A percentile compares a stretch with the other conserved stretches of the same genome.
Conservation (phyloP, 1,140 invertebrate genomes). For the Asobara japonica region DNA sequence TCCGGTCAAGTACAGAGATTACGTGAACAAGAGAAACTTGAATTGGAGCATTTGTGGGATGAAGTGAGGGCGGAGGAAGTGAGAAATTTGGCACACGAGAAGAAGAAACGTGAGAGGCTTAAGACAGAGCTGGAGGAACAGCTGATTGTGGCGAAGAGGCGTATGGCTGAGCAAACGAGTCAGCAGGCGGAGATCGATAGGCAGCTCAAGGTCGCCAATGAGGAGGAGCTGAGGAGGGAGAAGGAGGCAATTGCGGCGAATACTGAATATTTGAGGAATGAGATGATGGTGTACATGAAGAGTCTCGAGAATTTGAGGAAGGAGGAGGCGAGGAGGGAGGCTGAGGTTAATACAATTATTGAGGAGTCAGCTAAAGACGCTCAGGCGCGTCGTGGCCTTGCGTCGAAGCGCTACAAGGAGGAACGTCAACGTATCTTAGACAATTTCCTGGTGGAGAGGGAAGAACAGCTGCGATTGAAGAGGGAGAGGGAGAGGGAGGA, state of each 20-base stretch:
- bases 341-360: constrained; percentile 39
- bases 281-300: constrained; percentile 42
- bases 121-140: constrained; percentile 48
- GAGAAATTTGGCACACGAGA: constrained; percentile 31
- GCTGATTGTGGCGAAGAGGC: constrained; percentile 31
- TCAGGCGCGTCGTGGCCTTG: constrained; percentile 29
- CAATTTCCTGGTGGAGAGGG: constrained; percentile 36
- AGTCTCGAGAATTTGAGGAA: constrained; percentile 38
- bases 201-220: constrained; percentile 24
- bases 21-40: constrained; percentile 38
- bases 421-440: constrained; percentile 21
- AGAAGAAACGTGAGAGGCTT: constrained; percentile 34
- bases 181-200: constrained; percentile 39
- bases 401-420: constrained; percentile 34
- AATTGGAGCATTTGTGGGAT: constrained; percentile 36
- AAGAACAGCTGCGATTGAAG: constrained; percentile 41
- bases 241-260: constrained; percentile 9
- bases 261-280: constrained; percentile 33
- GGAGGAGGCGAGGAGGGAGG: constrained; percentile 38
- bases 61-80: constrained; percentile 38
- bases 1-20: constrained; percentile 36
- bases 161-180: constrained; percentile 35
- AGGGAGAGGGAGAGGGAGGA: constrained; percentile 23
- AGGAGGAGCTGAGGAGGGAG: constrained; percentile 40
- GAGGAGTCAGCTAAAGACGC: constrained; percentile 26